Evolutionary conservation across 2,113 vertebrate species (phyloP).

Genomic region (Sus scrofa): DNA sequence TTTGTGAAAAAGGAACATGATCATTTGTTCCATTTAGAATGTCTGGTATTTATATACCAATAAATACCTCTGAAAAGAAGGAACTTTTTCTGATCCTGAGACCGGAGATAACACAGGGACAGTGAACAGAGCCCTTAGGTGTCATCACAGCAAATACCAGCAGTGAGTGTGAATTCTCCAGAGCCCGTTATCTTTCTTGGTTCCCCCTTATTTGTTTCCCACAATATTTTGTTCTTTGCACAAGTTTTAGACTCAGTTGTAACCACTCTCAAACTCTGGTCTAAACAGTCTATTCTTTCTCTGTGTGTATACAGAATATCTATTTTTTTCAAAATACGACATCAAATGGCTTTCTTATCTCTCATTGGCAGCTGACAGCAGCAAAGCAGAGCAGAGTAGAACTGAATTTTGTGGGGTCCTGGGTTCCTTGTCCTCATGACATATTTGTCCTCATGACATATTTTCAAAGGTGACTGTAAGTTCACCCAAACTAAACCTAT

Average conservation of each 20-base stretch:
- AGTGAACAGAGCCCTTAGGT: not conserved
- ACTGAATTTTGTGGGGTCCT: not conserved
- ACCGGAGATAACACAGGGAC: not conserved
- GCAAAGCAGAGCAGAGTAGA: not conserved
- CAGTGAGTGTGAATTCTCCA: not conserved
- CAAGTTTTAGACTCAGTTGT: not conserved
- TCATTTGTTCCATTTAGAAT: not conserved
- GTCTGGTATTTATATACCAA: not conserved
- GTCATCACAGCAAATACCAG: not conserved
- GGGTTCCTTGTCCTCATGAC: not conserved
- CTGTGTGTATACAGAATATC: not conserved
- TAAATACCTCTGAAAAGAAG: not conserved
- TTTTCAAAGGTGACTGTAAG: not conserved
- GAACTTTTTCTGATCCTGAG: not conserved
- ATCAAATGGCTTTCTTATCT: not conserved
- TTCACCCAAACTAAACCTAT: not conserved
- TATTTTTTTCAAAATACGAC: not conserved
- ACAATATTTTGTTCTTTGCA: not conserved
- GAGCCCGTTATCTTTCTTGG: accelerated
- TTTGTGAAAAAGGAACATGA: not conserved
- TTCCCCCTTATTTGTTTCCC: not conserved
- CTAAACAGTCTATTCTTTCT: not conserved
- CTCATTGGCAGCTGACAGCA: not conserved
- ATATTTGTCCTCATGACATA: not conserved
- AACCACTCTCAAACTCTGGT: not conserved